Conservation (phyloP, 2,113 vertebrate species). For the Atlantisia rogersi region DNA sequence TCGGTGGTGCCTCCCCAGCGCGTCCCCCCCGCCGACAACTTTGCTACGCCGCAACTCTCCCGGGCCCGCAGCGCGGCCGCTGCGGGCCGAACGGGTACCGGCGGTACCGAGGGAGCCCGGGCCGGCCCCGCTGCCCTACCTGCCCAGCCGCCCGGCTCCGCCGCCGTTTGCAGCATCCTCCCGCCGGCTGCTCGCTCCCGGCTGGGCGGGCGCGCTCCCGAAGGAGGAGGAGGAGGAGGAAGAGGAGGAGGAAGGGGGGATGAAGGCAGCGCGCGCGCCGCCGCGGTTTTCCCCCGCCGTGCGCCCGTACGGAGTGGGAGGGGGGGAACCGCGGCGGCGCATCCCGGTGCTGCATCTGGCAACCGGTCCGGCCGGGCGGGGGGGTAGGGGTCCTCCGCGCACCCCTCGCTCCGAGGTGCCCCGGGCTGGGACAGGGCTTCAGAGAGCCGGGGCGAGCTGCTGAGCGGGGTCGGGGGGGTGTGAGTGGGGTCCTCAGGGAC, state of each 20-base stretch:
- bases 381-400: too few species aligned
- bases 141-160: slow-evolving; percentile 39
- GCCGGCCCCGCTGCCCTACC: neutral
- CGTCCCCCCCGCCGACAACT: neutral
- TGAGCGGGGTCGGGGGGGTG: neutral
- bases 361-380: neutral
- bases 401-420: neutral
- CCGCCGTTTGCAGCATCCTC: slow-evolving; percentile 47
- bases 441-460: neutral
- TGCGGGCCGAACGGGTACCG: neutral
- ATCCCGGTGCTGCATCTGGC: neutral
- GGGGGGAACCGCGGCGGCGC: neutral
- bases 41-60: neutral
- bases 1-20: neutral
- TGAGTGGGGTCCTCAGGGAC: neutral
- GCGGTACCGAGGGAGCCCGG: neutral
- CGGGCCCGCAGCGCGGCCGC: neutral
- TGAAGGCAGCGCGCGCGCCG: slow-evolving; percentile 30
- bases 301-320: neutral
- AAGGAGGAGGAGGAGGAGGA: neutral
- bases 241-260: neutral
- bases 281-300: neutral
- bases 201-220: slow-evolving; percentile 33
- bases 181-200: slow-evolving; percentile 47
- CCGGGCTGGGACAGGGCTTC: neutral